Base-by-base conservation (phyloP, 2,888 invertebrate species). In the Eulithis testata region DNA sequence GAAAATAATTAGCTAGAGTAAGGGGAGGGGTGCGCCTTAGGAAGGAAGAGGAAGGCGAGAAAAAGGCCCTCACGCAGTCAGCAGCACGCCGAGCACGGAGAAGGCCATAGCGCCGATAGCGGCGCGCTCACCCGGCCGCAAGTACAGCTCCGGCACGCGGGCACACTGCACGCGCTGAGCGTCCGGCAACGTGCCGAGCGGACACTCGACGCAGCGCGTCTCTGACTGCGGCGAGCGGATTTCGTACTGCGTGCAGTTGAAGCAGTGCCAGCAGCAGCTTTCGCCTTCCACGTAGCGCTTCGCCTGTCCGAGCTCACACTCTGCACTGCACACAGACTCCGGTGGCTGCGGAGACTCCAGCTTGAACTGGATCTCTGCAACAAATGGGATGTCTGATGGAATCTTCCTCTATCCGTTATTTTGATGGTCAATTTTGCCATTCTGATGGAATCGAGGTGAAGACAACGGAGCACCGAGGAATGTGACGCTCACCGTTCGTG, bases 221-320 rank as follows among this genome's bases (percentile, higher is more conserved):
- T 97, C 97, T 84, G 96, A 96, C 7, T 87, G 87, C 3, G 96
- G 95, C 79, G 97, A 95, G 21, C 97, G 95, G 78, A 97, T 96
- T 97, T 97, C 91, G 47, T 90, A 91, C 74, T 89, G 89, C 45
- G 91, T 89, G 78, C 98, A 91, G 82, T 91, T 91, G 81, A 89
- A 96, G 89, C 98, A 98, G 85, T 97, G 97, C 98, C 98, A 98
- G 87, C 98, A 98, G 88, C 98, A 98, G 85, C 96, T 97, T 88
- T 98, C 98, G 0, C 98, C 98, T 85, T 98, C 98, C 52, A 98
- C 96, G 88, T 97, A 97, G 86, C 97, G 97, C 92, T 97, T 98
- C 68, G 98, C 98, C 88, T 98, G 98, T 0, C 98, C 98, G 65
- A 95, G 93, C 78, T 96, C 96, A 84, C 99, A 99, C 66, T 97